Conservation (phyloP, 2,888 invertebrate genomes). For the Habroteleia sp. region DNA sequence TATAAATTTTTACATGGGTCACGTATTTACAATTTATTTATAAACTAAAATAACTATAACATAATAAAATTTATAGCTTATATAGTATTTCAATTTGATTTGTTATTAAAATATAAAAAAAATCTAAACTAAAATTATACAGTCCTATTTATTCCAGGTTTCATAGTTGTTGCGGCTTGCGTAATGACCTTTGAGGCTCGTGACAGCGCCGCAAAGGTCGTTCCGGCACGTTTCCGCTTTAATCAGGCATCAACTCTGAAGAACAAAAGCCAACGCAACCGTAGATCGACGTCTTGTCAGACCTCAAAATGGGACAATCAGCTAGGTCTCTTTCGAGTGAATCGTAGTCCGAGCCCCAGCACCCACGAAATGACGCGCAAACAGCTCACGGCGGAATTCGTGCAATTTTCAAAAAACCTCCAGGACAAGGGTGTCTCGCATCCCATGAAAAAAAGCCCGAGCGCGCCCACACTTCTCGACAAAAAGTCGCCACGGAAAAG, state of each 20-base stretch:
- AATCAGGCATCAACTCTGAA: constrained; percentile 74
- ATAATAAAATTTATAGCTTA: no score
- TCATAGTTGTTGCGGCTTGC: constrained; percentile 97
- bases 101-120: no score
- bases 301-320: constrained; percentile 85
- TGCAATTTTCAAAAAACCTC: constrained; percentile 78
- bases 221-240: constrained; percentile 86
- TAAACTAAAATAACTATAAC: no score
- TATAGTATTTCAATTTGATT: no score
- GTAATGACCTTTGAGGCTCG: constrained; percentile 99
- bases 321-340: constrained; percentile 84
- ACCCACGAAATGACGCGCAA: constrained; percentile 75
- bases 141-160: constrained; percentile 88
- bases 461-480: constrained; percentile 83
- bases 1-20: no score
- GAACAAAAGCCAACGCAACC: constrained; percentile 77
- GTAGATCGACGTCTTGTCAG: constrained; percentile 82
- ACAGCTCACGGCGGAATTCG: constrained; percentile 77
- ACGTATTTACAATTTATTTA: no score
- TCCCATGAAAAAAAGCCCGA: constrained; percentile 83
- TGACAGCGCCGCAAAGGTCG: constrained; percentile 95
- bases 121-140: no score
- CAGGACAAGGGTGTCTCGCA: constrained; percentile 73
- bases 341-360: constrained; percentile 82
- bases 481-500: constrained; percentile 77